phyloP scores from a whole-genome alignment of 2,113 vertebrate genomes.

The Nipponia nippon region DNA sequence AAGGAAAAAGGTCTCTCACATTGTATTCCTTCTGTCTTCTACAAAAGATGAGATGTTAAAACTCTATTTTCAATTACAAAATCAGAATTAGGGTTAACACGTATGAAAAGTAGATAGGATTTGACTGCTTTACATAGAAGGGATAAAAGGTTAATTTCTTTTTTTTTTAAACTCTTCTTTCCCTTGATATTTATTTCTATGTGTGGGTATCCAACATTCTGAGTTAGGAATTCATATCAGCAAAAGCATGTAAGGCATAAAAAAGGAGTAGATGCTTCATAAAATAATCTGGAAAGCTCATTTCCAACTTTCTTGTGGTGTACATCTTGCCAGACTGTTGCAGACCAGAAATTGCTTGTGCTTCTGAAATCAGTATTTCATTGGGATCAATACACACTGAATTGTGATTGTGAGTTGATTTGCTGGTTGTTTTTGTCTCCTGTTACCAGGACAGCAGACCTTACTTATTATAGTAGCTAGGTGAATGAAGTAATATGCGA shows the following conservation, averaged over 20 bases:
- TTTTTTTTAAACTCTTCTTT: neutral
- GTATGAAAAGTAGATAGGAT: neutral
- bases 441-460: neutral
- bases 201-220: neutral
- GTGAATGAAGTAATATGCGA: neutral
- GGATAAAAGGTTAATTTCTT: neutral
- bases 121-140: neutral
- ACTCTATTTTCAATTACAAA: neutral
- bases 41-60: neutral
- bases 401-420: neutral
- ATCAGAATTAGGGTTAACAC: neutral
- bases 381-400: neutral
- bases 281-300: neutral
- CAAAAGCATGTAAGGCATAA: neutral
- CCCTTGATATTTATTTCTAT: neutral
- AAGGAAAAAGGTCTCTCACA: neutral
- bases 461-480: neutral
- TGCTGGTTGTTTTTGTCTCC: neutral
- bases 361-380: neutral
- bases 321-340: neutral
- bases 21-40: neutral
- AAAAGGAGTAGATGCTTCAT: neutral
- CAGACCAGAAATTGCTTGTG: neutral
- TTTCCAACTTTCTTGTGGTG: neutral
- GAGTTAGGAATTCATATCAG: neutral